Evolutionary conservation across 1,140 invertebrate species (phyloP), one percentile per base, ranked within the genome.

Genomic region (Nasonia vitripennis): DNA sequence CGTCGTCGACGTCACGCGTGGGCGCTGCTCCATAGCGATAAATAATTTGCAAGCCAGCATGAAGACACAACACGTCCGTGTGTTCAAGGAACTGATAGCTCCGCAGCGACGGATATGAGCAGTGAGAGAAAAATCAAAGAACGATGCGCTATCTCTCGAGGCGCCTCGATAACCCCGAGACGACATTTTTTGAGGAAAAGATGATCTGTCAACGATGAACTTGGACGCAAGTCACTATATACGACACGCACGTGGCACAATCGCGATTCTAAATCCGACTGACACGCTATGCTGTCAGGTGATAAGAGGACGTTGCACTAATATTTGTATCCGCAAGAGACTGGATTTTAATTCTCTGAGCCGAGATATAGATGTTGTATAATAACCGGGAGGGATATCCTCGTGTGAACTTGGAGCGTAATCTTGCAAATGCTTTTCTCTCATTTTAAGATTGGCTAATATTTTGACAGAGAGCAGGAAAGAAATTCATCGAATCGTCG

Each of bases 41-140:
- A 75, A 31, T 89, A 91, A 90, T 88, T 87, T 81, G 37, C 87
- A 80, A 88, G 87, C 87, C 5, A 7, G 11, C 84, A 88, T 71
- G 68, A 67, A 91, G 89, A 90, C 90, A 90, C 87, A 90, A 91
- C 89, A 91, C 78, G 78, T 73, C 87, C 81, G 45, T 51, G 87
- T 80, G 73, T 89, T 87, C 85, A 77, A 89, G 86, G 86, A 88
- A 88, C 86, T 84, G 88, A 89, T 88, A 87, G 41, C 41, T 68
- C 17, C 27, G 48, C 31, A 34, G 20, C 7, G 20, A 78, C 75
- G 27, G 17, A 87, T 81, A 87, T 84, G 79, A 1, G 9, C 34
- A 51, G 0, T 27, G 67, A 23, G 78, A 62, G 68, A 82, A 87
- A 73, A 85, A 20, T 41, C 27, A 12, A n/a, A 27, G 17, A 34